A percentile compares a stretch with the other conserved stretches of the same genome.
phyloP scores from a whole-genome alignment of 1,140 invertebrate species.

The Papilio aristodemus region DNA sequence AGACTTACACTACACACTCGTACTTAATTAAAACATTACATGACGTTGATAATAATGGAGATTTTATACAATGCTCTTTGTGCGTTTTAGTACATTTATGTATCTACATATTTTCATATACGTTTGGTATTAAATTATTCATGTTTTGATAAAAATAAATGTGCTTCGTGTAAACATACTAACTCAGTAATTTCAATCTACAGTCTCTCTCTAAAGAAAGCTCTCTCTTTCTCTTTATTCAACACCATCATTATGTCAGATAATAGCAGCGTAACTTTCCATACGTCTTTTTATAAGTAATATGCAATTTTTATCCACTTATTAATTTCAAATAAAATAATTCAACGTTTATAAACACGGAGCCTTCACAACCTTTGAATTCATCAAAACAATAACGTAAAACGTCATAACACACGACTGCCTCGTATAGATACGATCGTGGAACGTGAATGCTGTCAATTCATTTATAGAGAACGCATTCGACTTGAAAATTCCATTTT shows the following conservation, averaged over 20 bases:
- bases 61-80: neutral
- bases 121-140: too few species aligned
- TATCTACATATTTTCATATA: too few species aligned
- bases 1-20: neutral
- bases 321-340: neutral
- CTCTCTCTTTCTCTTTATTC: too few species aligned
- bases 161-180: too few species aligned
- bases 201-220: too few species aligned
- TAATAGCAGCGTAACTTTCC: too few species aligned
- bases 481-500: neutral
- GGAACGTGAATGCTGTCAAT: constrained; percentile 1
- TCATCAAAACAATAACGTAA: constrained; percentile 14
- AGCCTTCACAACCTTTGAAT: neutral
- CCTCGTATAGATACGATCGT: constrained; percentile 1
- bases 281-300: neutral
- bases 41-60: neutral
- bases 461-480: constrained; percentile 22
- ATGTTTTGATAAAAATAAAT: too few species aligned
- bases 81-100: too few species aligned
- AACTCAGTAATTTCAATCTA: too few species aligned
- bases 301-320: neutral
- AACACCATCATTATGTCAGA: too few species aligned
- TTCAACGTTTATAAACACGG: neutral
- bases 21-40: constrained; percentile 20
- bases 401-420: constrained; percentile 1